A percentile compares a stretch with the other conserved stretches of the same genome.
These are phyloP conservation scores for Oostethus manadensis DNA, from an alignment of 2,113 vertebrate species.

Conservation along the genomic window DNA sequence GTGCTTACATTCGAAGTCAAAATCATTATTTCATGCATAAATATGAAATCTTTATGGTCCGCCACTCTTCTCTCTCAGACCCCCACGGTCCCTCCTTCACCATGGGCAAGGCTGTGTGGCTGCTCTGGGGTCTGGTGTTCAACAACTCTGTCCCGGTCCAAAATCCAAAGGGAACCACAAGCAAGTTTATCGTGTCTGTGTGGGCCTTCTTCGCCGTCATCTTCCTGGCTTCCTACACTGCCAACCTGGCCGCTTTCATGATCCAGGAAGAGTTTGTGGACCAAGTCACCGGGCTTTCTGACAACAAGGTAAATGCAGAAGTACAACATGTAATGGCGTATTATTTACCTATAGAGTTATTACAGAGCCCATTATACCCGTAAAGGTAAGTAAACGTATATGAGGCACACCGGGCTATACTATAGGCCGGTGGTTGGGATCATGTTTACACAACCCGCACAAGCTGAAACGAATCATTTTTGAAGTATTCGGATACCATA, in stretches of 20 bases:
- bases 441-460: no score
- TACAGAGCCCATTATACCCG: no score
- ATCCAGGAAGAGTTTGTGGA: conserved; percentile 99
- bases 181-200: conserved; percentile 97
- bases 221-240: conserved; percentile 98
- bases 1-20: no score
- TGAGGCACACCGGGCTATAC: no score
- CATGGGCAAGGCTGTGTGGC: conserved; percentile 96
- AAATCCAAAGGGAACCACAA: conserved; percentile 95
- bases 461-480: no score
- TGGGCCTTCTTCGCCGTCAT: conserved; percentile 99
- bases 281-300: conserved; percentile 95
- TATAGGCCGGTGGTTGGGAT: no score
- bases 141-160: conserved; percentile 99
- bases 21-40: no score
- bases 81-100: conserved; percentile 96
- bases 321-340: no score
- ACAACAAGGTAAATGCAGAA: conserved; percentile 84
- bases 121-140: conserved; percentile 98
- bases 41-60: no score
- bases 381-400: no score
- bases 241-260: conserved; percentile 99
- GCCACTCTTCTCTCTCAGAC: conserved; percentile 60
- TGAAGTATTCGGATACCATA: no score
- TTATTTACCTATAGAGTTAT: no score